Evolutionary conservation across 2,113 vertebrate species (phyloP).

Genomic region (Callospermophilus lateralis): DNA sequence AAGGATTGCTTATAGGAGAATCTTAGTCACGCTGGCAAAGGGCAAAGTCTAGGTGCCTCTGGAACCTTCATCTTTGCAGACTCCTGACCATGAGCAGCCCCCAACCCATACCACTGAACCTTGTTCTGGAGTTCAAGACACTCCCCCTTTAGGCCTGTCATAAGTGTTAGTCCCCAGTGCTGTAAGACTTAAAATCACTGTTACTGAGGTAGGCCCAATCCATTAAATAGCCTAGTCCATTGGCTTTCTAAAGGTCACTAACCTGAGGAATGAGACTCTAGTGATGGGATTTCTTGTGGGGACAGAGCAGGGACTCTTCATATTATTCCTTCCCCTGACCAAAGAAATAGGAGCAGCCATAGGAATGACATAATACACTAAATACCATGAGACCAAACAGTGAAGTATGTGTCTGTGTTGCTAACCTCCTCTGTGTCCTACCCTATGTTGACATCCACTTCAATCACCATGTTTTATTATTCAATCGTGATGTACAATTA

Average conservation of each 20-base stretch:
- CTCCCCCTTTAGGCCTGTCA: not conserved
- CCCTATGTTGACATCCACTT: accelerated
- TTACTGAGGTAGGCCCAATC: not conserved
- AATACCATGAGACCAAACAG: accelerated
- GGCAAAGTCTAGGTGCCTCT: not conserved
- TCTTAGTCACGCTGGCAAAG: not conserved
- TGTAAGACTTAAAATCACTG: not conserved
- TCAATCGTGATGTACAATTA: too few relatives aligned
- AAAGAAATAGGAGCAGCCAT: not conserved
- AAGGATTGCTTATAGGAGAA: not conserved
- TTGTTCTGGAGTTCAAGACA: not conserved
- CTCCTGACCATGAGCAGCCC: accelerated
- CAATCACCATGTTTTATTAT: too few relatives aligned
- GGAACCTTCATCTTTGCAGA: not conserved
- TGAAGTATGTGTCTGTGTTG: too few relatives aligned
- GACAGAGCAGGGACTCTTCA: not conserved
- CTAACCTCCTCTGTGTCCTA: not conserved
- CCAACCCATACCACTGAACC: too few relatives aligned
- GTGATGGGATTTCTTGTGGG: not conserved
- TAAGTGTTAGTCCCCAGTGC: not conserved
- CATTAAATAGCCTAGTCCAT: not conserved
- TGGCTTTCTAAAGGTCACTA: not conserved
- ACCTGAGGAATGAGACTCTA: not conserved
- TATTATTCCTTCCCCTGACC: not conserved
- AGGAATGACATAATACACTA: not conserved